These are phyloP conservation scores for Capitulum mitella DNA, from an alignment of 2,888 invertebrate species.

Conservation along the genomic window DNA sequence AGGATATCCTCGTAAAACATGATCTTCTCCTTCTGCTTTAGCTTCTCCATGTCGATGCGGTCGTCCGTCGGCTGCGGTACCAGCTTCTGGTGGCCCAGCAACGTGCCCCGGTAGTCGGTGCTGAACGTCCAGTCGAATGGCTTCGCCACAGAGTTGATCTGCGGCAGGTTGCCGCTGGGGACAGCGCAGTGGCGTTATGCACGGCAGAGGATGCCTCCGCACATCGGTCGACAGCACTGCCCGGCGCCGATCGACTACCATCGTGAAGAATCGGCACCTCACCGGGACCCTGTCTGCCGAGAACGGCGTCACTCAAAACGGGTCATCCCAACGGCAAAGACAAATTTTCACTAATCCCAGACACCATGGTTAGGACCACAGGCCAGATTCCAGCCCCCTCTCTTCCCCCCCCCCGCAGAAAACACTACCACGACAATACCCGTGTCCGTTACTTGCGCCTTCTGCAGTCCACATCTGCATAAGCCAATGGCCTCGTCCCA, in stretches of 20 bases:
- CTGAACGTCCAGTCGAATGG: conserved; percentile 98
- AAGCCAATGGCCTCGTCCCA: no score
- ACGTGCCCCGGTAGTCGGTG: conserved; percentile 75
- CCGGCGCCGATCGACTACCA: background rate
- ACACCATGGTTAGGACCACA: no score
- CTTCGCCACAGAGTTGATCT: conserved; percentile 62
- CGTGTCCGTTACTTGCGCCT: no score
- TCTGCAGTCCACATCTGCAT: no score
- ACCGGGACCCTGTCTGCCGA: no score
- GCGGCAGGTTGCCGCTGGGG: conserved; percentile 57
- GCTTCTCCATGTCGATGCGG: conserved; percentile 73
- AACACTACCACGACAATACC: no score
- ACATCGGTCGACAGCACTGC: background rate
- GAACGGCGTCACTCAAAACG: no score
- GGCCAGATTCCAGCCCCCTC: no score
- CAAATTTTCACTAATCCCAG: no score
- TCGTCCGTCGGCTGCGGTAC: conserved; percentile 53
- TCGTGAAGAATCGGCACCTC: no score
- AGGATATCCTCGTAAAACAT: conserved; percentile 88
- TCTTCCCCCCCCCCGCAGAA: no score
- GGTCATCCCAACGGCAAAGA: no score
- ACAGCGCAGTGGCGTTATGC: background rate
- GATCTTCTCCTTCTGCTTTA: conserved; percentile 84
- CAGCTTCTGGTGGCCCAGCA: conserved; percentile 44
- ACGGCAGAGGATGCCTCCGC: background rate